Evolutionary conservation across 2,888 invertebrate genomes (phyloP).

Genomic region (Acanthosepion esculentum): DNA sequence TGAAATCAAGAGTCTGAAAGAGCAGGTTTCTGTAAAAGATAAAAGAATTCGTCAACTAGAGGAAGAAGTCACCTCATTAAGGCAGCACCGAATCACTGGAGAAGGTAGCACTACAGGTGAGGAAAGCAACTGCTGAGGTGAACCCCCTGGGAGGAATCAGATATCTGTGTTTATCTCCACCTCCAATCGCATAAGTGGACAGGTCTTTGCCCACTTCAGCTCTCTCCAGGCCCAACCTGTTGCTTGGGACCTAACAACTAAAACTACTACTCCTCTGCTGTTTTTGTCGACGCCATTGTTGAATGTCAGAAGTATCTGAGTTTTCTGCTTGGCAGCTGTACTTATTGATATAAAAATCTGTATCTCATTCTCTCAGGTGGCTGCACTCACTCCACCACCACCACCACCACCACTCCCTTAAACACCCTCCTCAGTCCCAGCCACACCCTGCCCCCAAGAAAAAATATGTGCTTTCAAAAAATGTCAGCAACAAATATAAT

Average conservation of each 20-base stretch:
- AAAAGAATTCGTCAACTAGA: conserved; percentile 87
- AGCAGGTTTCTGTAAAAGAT: conserved; percentile 86
- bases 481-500: too few relatives aligned
- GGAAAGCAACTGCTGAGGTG: conserved; percentile 42
- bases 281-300: background rate
- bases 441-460: background rate
- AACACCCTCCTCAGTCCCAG: background rate
- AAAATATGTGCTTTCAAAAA: too few relatives aligned
- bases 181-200: background rate
- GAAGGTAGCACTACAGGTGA: background rate
- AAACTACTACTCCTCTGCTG: background rate
- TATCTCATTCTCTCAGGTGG: background rate
- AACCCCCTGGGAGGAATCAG: background rate
- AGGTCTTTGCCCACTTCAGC: background rate
- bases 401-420: background rate
- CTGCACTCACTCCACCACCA: background rate
- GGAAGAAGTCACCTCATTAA: conserved; percentile 77
- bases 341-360: background rate
- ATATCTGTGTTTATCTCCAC: background rate
- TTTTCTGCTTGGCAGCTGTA: background rate
- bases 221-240: background rate
- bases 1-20: conserved; percentile 85
- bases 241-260: background rate
- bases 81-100: conserved; percentile 18
- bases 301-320: background rate